Conservation (phyloP, 2,113 vertebrate genomes). For the Rhinoptilus africanus region DNA sequence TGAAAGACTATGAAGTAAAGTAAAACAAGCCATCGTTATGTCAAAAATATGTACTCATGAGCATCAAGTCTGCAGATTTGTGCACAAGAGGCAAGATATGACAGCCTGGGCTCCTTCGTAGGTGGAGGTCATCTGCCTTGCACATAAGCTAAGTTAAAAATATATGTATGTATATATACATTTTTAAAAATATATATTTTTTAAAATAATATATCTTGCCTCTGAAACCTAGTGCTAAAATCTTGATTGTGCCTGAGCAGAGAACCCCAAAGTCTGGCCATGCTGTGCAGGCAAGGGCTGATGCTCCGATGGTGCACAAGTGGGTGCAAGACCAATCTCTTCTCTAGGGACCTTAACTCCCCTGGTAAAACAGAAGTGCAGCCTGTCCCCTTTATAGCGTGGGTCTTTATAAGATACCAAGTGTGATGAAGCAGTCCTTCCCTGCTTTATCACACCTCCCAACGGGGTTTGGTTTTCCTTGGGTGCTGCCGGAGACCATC, state of each 20-base stretch:
- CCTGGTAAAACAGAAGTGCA: background rate
- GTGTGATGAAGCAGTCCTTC: background rate
- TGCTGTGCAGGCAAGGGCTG: fast-evolving
- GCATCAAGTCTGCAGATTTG: background rate
- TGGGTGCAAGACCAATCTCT: background rate
- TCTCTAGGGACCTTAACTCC: background rate
- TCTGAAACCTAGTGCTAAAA: background rate
- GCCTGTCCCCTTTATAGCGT: background rate
- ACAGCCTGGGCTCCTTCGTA: background rate
- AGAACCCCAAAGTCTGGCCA: background rate
- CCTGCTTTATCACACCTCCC: background rate
- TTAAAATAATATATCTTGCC: background rate
- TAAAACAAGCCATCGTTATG: background rate
- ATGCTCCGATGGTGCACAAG: background rate
- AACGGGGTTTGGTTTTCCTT: background rate
- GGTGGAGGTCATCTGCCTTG: background rate
- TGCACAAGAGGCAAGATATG: background rate
- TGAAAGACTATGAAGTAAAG: background rate
- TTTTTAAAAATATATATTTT: background rate
- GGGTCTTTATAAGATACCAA: background rate
- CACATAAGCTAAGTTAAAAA: background rate
- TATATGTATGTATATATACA: fast-evolving
- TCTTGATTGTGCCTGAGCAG: background rate
- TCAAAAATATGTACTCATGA: background rate
- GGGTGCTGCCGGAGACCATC: background rate